phyloP scores from a whole-genome alignment of 2,113 vertebrate genomes.

The Cinclus mexicanus region DNA sequence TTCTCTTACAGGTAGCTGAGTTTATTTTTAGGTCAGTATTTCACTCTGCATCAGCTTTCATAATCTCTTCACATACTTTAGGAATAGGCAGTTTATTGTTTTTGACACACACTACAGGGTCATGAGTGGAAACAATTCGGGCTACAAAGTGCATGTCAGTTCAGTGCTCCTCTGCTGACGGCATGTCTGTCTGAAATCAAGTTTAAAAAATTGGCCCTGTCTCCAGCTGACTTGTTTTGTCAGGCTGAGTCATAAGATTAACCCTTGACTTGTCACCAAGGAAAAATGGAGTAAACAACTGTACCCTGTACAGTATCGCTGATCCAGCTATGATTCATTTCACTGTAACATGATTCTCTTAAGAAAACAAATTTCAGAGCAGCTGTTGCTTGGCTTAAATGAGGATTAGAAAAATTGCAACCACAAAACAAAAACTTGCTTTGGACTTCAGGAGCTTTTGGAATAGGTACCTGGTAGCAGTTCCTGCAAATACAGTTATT shows the following conservation, averaged over 20 bases:
- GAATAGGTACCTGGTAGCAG: not conserved
- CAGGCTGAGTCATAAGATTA: conserved; percentile 78
- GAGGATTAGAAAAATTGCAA: conserved; percentile 40
- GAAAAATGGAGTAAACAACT: conserved; percentile 73
- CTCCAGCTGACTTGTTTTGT: conserved; percentile 81
- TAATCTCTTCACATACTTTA: conserved; percentile 67
- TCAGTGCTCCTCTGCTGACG: conserved; percentile 70
- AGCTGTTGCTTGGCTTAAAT: conserved; percentile 75
- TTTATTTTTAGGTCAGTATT: conserved; percentile 58
- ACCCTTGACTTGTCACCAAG: conserved; percentile 76
- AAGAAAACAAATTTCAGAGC: conserved; percentile 67
- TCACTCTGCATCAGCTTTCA: conserved; percentile 46
- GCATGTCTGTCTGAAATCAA: conserved; percentile 76
- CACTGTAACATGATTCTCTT: conserved; percentile 71
- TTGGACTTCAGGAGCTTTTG: not conserved
- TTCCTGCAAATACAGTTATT: not conserved
- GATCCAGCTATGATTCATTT: conserved; percentile 67
- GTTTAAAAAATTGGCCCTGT: conserved; percentile 74
- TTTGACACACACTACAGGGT: conserved; percentile 58
- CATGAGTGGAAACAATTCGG: conserved; percentile 71
- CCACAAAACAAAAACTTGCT: conserved; percentile 26
- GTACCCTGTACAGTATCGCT: conserved; percentile 57
- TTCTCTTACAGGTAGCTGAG: conserved; percentile 15
- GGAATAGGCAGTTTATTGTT: conserved; percentile 65
- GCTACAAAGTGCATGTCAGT: conserved; percentile 68